Base-by-base conservation (phyloP, 2,113 vertebrate species). In the Hemiprocne comata region DNA sequence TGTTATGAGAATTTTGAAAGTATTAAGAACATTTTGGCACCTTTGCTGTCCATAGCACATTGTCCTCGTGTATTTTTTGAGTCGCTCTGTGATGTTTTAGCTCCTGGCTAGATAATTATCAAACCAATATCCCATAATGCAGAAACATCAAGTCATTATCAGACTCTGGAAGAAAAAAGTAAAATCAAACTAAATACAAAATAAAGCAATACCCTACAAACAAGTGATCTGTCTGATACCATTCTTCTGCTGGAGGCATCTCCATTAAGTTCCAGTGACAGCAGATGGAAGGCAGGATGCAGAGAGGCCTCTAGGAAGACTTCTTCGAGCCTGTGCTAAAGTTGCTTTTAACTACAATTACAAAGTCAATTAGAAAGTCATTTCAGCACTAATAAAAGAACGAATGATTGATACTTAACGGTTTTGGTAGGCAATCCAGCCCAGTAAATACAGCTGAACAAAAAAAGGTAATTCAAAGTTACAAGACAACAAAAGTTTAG, bases 361-460 rank as follows among this genome's bases (percentile, higher is more conserved):
- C 79, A 94, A 96, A 95, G 95, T 93, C 93, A 95, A 97, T 97
- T 95, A 95, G 95, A 95, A 96, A 97, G 93, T 95, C 58, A 93
- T 96, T 97, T 95, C 82, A 87, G 53, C 85, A 82, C 78, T 95
- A 95, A 96, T 91, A 92, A 96, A 95, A 97, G 78, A 97, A 95
- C 0, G 1, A 95, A 85, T 94, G 94, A 91, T 94, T 94, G 94
- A 95, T 89, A 60, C 29, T 79, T 88, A 96, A 94, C 91, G 78
- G 44, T 62, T 78, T 93, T 94, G 85, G 88, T 90, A 93, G 79
- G 74, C 81, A 87, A 89, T 54, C 55, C 54, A 80, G 76, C 65
- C 81, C 51, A 48, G 73, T 79, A 94, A 96, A 95, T 91, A 95
- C 79, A 92, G 79, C 58, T 79, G 87, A 87, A 70, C 21, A 87